These are phyloP conservation scores for Diabrotica balteata DNA, from an alignment of 2,888 invertebrate genomes.

Conservation along the genomic window DNA sequence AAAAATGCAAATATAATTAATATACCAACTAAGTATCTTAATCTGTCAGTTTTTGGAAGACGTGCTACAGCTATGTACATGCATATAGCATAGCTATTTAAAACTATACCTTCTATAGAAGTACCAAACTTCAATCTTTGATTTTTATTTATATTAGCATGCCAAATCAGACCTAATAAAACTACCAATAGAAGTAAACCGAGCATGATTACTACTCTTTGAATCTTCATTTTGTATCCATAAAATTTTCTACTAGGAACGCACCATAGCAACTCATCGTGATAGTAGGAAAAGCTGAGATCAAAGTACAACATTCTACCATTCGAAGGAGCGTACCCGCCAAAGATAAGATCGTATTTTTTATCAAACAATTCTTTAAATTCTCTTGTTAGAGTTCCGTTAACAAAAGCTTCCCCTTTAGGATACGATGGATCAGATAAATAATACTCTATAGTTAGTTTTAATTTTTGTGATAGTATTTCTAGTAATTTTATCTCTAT, in stretches of 20 bases:
- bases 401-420: background rate
- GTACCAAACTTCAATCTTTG: background rate
- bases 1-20: conserved; percentile 3
- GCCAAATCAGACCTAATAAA: background rate
- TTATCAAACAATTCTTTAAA: background rate
- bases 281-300: too few relatives aligned
- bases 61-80: background rate
- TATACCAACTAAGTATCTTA: background rate
- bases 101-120: background rate
- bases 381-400: background rate
- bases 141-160: background rate
- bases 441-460: background rate
- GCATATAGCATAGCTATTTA: background rate
- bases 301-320: background rate
- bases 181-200: background rate
- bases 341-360: background rate
- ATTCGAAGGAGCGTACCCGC: background rate
- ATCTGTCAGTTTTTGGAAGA: background rate
- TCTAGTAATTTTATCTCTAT: background rate
- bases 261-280: background rate
- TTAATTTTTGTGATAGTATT: background rate
- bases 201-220: background rate
- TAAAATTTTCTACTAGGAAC: background rate
- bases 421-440: background rate
- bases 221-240: too few relatives aligned